phyloP scores from a whole-genome alignment of 2,888 invertebrate genomes.

The Melanchra persicariae region DNA sequence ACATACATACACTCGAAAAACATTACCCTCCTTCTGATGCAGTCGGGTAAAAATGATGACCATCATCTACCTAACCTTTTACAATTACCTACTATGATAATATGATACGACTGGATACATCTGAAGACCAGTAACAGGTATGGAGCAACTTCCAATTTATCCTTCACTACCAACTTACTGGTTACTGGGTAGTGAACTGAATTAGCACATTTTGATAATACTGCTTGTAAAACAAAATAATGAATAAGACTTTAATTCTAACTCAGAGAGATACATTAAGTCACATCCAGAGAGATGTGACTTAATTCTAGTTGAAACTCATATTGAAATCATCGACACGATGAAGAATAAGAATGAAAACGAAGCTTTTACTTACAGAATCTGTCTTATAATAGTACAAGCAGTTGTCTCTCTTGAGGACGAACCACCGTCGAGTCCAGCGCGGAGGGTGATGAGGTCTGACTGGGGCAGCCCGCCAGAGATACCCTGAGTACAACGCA shows the following conservation, averaged over 20 bases:
- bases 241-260: background rate
- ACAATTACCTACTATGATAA: too few species aligned
- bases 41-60: too few species aligned
- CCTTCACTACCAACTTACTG: background rate
- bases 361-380: constrained; percentile 83
- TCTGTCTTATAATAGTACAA: constrained; percentile 98
- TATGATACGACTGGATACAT: background rate
- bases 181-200: too few species aligned
- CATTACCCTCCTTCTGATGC: too few species aligned
- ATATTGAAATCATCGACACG: too few species aligned
- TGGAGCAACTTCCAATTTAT: background rate
- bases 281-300: too few species aligned
- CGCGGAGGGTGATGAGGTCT: constrained; percentile 88
- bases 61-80: background rate
- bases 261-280: too few species aligned
- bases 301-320: too few species aligned
- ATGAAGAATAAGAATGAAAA: too few species aligned
- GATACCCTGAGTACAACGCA: constrained; percentile 93
- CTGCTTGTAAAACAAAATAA: background rate
- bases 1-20: too few species aligned
- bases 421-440: constrained; percentile 98
- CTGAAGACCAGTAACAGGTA: background rate
- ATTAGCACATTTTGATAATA: too few species aligned
- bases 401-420: constrained; percentile 97
- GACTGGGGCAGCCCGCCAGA: constrained; percentile 93